Conservation (phyloP, 1,140 invertebrate genomes). For the Cryptotermes secundus region DNA sequence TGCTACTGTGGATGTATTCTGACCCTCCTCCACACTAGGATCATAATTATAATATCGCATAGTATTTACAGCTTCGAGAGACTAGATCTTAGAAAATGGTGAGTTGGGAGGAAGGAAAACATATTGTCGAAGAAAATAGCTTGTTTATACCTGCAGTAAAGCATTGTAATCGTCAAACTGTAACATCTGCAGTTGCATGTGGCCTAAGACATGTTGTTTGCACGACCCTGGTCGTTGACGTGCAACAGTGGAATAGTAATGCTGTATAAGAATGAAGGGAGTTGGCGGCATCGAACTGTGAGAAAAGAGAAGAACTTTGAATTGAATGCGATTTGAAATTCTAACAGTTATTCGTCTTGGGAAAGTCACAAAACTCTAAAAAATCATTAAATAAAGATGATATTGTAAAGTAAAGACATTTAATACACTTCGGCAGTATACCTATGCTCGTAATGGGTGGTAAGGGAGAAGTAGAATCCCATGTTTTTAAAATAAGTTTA, state of each 20-base stretch:
- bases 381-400: conserved; percentile 20
- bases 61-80: no score
- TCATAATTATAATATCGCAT: no score
- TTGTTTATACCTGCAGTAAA: no score
- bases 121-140: no score
- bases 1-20: no score
- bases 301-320: background rate
- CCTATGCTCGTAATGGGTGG: background rate
- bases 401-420: background rate
- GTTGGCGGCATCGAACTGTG: background rate
- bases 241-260: background rate
- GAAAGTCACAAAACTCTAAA: background rate
- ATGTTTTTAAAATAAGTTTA: background rate
- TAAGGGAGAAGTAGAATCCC: background rate
- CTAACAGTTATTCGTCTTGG: background rate
- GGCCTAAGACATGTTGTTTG: background rate
- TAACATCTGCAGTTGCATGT: no score
- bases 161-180: no score
- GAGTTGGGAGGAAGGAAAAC: no score
- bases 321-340: conserved; percentile 3
- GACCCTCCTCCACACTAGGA: no score
- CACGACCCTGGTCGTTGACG: background rate
- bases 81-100: no score
- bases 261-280: background rate
- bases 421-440: background rate